Conservation (phyloP, 2,113 vertebrate genomes). For the Microtus richardsoni region DNA sequence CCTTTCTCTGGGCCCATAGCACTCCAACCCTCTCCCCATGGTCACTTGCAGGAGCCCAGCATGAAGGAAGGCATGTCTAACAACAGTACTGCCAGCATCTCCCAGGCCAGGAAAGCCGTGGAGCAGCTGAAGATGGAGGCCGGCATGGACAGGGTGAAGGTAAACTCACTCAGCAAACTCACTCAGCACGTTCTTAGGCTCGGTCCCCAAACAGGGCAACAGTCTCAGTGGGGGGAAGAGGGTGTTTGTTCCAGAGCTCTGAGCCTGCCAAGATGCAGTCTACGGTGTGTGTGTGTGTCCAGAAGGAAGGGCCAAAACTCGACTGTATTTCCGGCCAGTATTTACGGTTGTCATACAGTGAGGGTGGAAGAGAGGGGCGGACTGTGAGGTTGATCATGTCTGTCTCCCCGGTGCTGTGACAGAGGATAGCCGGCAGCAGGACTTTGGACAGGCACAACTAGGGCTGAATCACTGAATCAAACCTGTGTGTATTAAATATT, state of each 20-base stretch:
- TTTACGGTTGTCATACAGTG: background rate
- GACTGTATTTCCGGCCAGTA: background rate
- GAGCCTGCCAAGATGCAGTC: background rate
- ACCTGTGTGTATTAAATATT: background rate
- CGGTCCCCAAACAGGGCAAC: background rate
- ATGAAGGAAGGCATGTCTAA: constrained; percentile 95
- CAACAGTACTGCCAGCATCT: constrained; percentile 97
- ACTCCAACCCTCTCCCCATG: constrained; percentile 3
- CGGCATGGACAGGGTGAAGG: constrained; percentile 99
- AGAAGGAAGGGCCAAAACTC: constrained; percentile 8
- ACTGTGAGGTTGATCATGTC: background rate
- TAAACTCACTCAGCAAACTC: constrained; percentile 63
- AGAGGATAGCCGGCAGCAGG: background rate
- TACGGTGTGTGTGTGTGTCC: background rate
- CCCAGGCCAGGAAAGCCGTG: constrained; percentile 97
- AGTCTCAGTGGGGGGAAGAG: background rate
- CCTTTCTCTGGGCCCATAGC: fast-evolving
- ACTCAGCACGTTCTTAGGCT: background rate
- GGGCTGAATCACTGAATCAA: background rate
- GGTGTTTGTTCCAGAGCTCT: background rate
- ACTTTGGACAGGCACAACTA: background rate
- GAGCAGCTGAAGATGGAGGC: constrained; percentile 99
- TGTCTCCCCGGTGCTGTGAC: background rate
- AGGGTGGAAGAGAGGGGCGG: background rate
- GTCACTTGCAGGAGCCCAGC: constrained; percentile 84